Percentiles rank a stretch among this genome's conserved stretches.
These are phyloP conservation scores for Lymantria monacha DNA, from an alignment of 2,888 invertebrate species.

Conservation along the genomic window DNA sequence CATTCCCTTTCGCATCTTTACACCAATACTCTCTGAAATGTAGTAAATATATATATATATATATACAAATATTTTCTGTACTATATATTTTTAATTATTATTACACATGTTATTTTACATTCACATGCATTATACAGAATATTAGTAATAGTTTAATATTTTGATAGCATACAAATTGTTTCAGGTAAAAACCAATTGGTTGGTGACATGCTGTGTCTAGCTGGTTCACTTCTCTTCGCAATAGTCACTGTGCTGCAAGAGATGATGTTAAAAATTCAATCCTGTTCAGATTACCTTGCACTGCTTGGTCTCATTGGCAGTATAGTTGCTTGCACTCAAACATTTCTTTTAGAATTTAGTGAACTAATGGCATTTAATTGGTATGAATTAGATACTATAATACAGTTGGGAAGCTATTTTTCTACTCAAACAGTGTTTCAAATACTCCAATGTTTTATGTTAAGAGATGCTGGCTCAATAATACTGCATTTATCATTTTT, in stretches of 20 bases:
- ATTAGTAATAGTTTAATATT: no score
- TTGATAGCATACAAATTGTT: slow-evolving; percentile 29
- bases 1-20: no score
- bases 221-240: slow-evolving; percentile 90
- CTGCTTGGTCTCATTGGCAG: slow-evolving; percentile 91
- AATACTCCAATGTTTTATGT: slow-evolving; percentile 88
- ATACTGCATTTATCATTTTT: slow-evolving; percentile 91
- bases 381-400: slow-evolving; percentile 85
- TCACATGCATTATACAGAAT: no score
- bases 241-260: slow-evolving; percentile 92
- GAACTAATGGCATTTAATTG: slow-evolving; percentile 86
- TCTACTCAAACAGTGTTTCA: slow-evolving; percentile 89
- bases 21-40: no score
- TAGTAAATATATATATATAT: no score
- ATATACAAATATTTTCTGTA: no score
- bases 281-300: slow-evolving; percentile 90
- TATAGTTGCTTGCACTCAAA: slow-evolving; percentile 88
- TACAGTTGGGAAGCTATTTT: slow-evolving; percentile 84
- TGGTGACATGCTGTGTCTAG: slow-evolving; percentile 91
- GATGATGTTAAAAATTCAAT: slow-evolving; percentile 89
- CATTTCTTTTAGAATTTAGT: slow-evolving; percentile 88
- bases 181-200: slow-evolving; percentile 89
- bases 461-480: slow-evolving; percentile 90
- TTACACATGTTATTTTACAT: no score
- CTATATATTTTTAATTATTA: no score